Evolutionary conservation across 2,113 vertebrate species (phyloP).

Genomic region (Halcyon senegalensis): DNA sequence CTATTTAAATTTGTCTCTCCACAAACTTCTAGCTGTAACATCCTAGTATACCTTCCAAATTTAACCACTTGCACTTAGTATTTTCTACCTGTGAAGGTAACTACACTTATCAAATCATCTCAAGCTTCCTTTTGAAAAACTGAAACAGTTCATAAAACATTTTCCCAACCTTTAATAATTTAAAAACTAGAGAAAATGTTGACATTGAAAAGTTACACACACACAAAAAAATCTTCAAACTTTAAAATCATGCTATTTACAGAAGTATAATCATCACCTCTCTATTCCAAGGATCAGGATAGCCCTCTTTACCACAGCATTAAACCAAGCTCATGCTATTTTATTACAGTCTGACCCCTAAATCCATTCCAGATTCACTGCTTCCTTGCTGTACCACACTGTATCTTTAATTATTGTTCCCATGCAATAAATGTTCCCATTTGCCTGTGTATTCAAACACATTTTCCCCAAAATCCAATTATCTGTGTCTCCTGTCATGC

Average conservation of each 20-base stretch:
- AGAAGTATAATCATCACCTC: not conserved
- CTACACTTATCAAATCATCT: not conserved
- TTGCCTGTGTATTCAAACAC: not conserved
- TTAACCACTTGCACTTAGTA: not conserved
- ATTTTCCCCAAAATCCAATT: not conserved
- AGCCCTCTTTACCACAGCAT: slow-evolving; percentile 27
- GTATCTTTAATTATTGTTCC: not conserved
- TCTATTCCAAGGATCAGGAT: slow-evolving; percentile 11
- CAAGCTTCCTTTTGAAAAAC: not conserved
- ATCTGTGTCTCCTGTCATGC: not conserved
- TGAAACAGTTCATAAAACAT: not conserved
- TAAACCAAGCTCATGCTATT: slow-evolving; percentile 32
- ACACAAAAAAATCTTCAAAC: not conserved
- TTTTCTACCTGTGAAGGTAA: not conserved
- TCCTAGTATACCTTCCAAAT: not conserved
- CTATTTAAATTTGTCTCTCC: not conserved
- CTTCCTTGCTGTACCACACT: not conserved
- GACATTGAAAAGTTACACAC: too few relatives aligned
- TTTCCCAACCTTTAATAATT: not conserved
- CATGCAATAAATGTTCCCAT: not conserved
- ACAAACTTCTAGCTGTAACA: not conserved
- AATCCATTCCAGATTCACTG: slow-evolving; percentile 24
- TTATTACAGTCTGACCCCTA: slow-evolving; percentile 45
- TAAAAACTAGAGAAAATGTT: too few relatives aligned
- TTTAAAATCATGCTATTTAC: slow-evolving; percentile 17